Evolutionary conservation across 2,797 vertebrate species (phyloP).

Genomic region (Neosilurus hyrtlii): DNA sequence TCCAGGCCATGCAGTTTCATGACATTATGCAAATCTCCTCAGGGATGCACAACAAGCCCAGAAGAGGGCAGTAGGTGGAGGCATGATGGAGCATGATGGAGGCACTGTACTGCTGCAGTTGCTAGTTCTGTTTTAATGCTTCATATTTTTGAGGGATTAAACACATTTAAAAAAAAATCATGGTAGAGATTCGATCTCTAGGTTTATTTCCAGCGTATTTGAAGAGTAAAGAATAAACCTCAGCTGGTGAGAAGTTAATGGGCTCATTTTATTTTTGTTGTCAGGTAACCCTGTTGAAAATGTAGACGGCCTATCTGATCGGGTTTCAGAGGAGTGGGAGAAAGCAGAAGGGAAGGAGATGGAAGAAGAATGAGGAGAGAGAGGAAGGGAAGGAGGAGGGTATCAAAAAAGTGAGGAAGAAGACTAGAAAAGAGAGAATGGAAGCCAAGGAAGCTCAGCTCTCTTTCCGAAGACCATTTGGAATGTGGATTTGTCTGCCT

Average conservation of each 20-base stretch:
- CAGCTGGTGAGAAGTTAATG: not conserved
- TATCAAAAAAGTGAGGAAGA: not conserved
- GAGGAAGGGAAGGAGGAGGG: not conserved
- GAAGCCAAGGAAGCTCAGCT: constrained; percentile 39
- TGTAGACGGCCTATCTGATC: not conserved
- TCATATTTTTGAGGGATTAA: not conserved
- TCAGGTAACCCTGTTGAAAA: constrained; percentile 6
- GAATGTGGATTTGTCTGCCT: constrained; percentile 48
- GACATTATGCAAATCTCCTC: not conserved
- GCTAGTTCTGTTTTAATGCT: not conserved
- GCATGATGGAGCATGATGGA: not conserved
- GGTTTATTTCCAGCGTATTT: not conserved
- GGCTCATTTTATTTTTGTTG: not conserved
- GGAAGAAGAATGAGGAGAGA: not conserved
- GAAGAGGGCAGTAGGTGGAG: constrained; percentile 44
- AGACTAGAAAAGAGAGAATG: constrained; percentile 20
- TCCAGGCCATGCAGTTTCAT: not conserved
- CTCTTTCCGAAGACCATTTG: constrained; percentile 36
- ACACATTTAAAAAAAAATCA: not conserved
- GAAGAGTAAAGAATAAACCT: not conserved
- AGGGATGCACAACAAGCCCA: constrained; percentile 3
- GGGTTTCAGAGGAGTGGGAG: constrained; percentile 21
- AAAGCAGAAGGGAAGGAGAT: constrained; percentile 4
- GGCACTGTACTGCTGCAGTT: not conserved
- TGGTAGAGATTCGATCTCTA: not conserved